phyloP scores from a whole-genome alignment of 1,140 invertebrate species.

The Platyura marginata region DNA sequence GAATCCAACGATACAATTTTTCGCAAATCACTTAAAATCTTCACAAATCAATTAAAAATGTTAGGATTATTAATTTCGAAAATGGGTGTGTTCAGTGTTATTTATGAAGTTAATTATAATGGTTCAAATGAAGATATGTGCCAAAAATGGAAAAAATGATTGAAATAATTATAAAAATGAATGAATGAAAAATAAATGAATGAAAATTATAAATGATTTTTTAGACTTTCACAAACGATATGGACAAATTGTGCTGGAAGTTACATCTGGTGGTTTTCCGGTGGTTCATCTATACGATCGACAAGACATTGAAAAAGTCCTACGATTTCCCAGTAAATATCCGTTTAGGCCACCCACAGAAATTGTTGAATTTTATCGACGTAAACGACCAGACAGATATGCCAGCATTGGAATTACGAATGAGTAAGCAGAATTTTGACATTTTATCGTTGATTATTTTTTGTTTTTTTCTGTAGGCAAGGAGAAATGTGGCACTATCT shows the following conservation, averaged over 20 bases:
- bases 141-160: no score
- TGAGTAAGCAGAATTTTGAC: slow-evolving; percentile 37
- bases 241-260: slow-evolving; percentile 59
- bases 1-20: no score
- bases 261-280: slow-evolving; percentile 49
- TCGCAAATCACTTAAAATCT: no score
- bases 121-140: not conserved
- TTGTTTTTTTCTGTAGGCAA: slow-evolving; percentile 32
- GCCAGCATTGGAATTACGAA: slow-evolving; percentile 62
- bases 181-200: slow-evolving; percentile 2
- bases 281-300: slow-evolving; percentile 58
- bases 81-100: no score
- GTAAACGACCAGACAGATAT: slow-evolving; percentile 54
- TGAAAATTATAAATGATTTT: slow-evolving; percentile 9
- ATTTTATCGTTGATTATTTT: not conserved
- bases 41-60: no score
- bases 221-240: slow-evolving; percentile 49
- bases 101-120: no score
- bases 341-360: slow-evolving; percentile 68
- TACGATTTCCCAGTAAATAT: slow-evolving; percentile 46
- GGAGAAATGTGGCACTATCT: slow-evolving; percentile 63
- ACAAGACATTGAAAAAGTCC: slow-evolving; percentile 58
- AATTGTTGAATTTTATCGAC: slow-evolving; percentile 58
- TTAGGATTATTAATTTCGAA: no score
- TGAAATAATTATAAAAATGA: slow-evolving; percentile 3